phyloP scores from a whole-genome alignment of 1,140 invertebrate species.

The Thaumetopoea pityocampa region DNA sequence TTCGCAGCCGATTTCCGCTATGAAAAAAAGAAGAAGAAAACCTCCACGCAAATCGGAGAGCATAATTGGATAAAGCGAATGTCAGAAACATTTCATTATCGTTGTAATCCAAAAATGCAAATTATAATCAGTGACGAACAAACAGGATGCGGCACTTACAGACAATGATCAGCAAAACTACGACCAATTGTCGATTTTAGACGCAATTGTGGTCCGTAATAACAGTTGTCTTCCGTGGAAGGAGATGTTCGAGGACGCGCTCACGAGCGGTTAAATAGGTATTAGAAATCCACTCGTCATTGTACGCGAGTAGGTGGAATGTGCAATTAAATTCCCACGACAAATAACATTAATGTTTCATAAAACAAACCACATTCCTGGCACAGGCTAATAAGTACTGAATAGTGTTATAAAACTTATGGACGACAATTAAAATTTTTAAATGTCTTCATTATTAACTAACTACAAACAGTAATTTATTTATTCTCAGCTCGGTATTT shows the following conservation, averaged over 20 bases:
- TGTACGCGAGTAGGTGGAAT: conserved; percentile 1
- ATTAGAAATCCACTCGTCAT: conserved; percentile 7
- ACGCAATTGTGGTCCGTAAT: conserved; percentile 31
- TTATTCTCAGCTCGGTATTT: no score
- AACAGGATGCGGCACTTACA: conserved; percentile 51
- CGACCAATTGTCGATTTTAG: conserved; percentile 34
- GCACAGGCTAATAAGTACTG: no score
- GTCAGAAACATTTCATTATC: no score
- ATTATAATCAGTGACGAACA: conserved; percentile 25
- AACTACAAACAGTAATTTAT: no score
- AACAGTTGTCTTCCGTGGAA: conserved; percentile 32
- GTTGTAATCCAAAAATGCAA: conserved; percentile 9
- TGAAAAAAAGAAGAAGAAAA: no score
- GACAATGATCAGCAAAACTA: conserved; percentile 42
- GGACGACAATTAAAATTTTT: no score
- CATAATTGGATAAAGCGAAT: no score
- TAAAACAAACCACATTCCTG: conserved; percentile 1
- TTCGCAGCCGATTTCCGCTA: no score
- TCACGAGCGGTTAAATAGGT: conserved; percentile 29
- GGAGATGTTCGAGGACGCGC: conserved; percentile 24
- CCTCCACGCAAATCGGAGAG: no score
- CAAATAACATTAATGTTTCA: conserved; percentile 1
- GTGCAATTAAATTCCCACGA: conserved; percentile 11
- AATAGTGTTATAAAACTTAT: no score
- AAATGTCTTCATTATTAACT: no score